A percentile compares a stretch with the other conserved stretches of the same genome.
These are phyloP conservation scores for Drosophila mayri DNA, from an alignment of 1,140 invertebrate genomes.

Conservation along the genomic window DNA sequence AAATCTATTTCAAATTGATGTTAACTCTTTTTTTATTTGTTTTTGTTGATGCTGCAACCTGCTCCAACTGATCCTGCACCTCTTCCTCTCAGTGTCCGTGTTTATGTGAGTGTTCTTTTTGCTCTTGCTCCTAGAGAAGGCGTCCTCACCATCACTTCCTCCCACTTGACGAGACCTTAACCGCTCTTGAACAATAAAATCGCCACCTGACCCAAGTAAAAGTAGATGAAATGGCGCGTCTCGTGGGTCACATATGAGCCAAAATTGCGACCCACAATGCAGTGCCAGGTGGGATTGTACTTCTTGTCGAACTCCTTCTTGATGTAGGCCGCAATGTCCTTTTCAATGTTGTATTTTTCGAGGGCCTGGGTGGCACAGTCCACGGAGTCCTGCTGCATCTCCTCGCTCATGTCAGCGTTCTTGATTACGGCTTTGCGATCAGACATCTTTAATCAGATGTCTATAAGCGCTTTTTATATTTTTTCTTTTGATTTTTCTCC, in stretches of 20 bases:
- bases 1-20: not conserved
- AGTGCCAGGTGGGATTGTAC: conserved; percentile 99
- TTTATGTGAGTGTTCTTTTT: conserved; percentile 30
- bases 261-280: conserved; percentile 97
- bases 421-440: conserved; percentile 99
- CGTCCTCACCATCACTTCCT: conserved; percentile 69
- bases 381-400: conserved; percentile 99
- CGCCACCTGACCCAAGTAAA: conserved; percentile 98
- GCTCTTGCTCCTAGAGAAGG: conserved; percentile 50
- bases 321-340: conserved; percentile 98
- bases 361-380: conserved; percentile 99
- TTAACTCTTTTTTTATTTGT: not conserved
- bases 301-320: conserved; percentile 99
- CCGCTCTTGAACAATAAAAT: conserved; percentile 99
- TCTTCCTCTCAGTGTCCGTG: conserved; percentile 20
- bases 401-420: conserved; percentile 99
- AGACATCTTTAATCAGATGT: conserved; percentile 89
- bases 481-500: conserved; percentile 6
- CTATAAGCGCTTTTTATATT: conserved; percentile 9
- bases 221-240: conserved; percentile 99
- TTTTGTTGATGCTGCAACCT: conserved; percentile 9
- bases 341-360: conserved; percentile 99
- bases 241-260: conserved; percentile 98
- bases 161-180: conserved; percentile 86
- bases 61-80: conserved; percentile 24